Percentiles rank a stretch among this genome's conserved stretches.
These are phyloP conservation scores for Zaprionus tsacasi DNA, from an alignment of 1,140 invertebrate species.

Conservation along the genomic window DNA sequence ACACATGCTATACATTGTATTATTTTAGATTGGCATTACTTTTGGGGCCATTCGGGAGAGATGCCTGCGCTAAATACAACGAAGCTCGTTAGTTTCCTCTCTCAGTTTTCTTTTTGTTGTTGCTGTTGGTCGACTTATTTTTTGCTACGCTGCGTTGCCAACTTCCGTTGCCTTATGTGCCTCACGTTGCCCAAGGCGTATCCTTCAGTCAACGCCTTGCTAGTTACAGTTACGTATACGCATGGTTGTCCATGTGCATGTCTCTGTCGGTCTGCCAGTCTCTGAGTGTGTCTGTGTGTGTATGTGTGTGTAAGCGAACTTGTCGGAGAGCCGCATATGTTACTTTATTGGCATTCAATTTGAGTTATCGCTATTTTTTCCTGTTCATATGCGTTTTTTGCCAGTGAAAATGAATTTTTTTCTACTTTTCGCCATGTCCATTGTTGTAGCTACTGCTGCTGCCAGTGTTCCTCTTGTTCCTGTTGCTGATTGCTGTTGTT, in stretches of 20 bases:
- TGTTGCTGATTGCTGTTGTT: conserved; percentile 7
- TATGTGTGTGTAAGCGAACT: conserved; percentile 24
- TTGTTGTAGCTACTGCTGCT: conserved; percentile 38
- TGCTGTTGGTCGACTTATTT: conserved; percentile 8
- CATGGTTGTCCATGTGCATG: conserved; percentile 38
- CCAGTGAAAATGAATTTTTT: conserved; percentile 61
- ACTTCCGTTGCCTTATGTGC: conserved; percentile 34
- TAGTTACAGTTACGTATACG: conserved; percentile 60
- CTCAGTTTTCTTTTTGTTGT: conserved; percentile 42
- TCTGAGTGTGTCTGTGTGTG: conserved; percentile 21
- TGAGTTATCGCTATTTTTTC: conserved; percentile 80
- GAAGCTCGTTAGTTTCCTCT: conserved; percentile 74
- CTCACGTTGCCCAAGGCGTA: conserved; percentile 49
- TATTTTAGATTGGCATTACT: conserved; percentile 76
- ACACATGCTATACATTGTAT: conserved; percentile 63
- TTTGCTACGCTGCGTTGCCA: conserved; percentile 37
- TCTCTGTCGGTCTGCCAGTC: neutral
- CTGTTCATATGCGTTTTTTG: conserved; percentile 74
- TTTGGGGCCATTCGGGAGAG: conserved; percentile 43
- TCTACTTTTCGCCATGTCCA: conserved; percentile 61
- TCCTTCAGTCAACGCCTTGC: conserved; percentile 68
- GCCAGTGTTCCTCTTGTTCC: conserved; percentile 1
- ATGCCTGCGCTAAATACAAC: conserved; percentile 65
- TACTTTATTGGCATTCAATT: conserved; percentile 81
- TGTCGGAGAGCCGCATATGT: conserved; percentile 68